These are phyloP conservation scores for Drosophila borealis DNA, from an alignment of 2,888 invertebrate genomes.

Conservation along the genomic window DNA sequence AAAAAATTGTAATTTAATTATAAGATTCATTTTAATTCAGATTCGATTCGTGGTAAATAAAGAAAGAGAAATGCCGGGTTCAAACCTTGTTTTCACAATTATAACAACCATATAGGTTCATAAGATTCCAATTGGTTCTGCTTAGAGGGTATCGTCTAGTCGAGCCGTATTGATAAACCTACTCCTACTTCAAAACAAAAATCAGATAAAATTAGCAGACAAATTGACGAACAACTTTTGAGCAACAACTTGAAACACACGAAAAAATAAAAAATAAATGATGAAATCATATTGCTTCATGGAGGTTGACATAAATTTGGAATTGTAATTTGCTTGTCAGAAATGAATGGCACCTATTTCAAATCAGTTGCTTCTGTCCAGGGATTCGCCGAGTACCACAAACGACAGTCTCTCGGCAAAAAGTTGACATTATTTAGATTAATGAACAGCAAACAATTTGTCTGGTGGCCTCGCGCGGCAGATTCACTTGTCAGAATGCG, in stretches of 20 bases:
- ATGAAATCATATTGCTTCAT: constrained; percentile 8
- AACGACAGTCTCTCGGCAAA: constrained; percentile 39
- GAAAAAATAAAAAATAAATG: background rate
- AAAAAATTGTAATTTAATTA: too few relatives aligned
- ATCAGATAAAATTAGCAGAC: background rate
- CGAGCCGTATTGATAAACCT: background rate
- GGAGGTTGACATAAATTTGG: constrained; percentile 37
- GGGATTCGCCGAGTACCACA: constrained; percentile 39
- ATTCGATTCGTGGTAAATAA: too few relatives aligned
- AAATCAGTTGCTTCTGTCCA: constrained; percentile 26
- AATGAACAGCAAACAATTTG: constrained; percentile 47
- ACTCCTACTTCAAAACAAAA: background rate
- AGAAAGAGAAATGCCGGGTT: too few relatives aligned
- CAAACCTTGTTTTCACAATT: too few relatives aligned
- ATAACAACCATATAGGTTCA: too few relatives aligned
- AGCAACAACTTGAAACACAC: background rate
- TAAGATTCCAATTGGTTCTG: background rate
- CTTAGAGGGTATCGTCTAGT: background rate
- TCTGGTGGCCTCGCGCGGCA: constrained; percentile 18
- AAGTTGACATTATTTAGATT: constrained; percentile 61
- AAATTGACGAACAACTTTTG: background rate
- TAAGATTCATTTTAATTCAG: too few relatives aligned
- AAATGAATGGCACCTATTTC: constrained; percentile 45
- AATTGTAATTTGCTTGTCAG: constrained; percentile 51
- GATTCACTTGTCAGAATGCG: constrained; percentile 45